phyloP scores from a whole-genome alignment of 2,113 vertebrate species.

The Aythya baeri region DNA sequence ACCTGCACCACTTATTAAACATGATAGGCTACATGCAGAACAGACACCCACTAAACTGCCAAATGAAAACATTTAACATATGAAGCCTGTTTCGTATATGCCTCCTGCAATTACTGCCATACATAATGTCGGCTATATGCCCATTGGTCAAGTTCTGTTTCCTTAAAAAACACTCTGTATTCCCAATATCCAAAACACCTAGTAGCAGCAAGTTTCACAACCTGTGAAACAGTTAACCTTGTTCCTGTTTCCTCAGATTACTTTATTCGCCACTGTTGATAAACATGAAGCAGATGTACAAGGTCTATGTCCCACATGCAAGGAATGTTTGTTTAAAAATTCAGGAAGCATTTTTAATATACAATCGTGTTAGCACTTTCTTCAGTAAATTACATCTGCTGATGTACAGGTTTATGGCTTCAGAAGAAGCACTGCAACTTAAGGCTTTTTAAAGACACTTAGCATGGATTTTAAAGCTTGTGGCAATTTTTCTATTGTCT shows the following conservation, averaged over 20 bases:
- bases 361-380: background rate
- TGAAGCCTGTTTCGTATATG: background rate
- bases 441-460: background rate
- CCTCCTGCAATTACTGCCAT: background rate
- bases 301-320: background rate
- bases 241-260: background rate
- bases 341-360: background rate
- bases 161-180: background rate
- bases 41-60: background rate
- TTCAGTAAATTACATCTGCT: background rate
- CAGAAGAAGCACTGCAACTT: background rate
- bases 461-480: background rate
- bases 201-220: background rate
- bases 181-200: background rate
- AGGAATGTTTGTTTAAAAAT: background rate
- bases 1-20: background rate
- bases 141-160: too few relatives aligned
- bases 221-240: background rate
- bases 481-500: background rate
- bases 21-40: background rate
- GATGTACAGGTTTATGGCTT: background rate
- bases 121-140: too few relatives aligned
- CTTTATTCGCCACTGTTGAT: background rate
- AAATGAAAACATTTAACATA: accelerated
- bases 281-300: background rate